Conservation (phyloP, 2,888 invertebrate genomes). For the Baronia brevicornis region DNA sequence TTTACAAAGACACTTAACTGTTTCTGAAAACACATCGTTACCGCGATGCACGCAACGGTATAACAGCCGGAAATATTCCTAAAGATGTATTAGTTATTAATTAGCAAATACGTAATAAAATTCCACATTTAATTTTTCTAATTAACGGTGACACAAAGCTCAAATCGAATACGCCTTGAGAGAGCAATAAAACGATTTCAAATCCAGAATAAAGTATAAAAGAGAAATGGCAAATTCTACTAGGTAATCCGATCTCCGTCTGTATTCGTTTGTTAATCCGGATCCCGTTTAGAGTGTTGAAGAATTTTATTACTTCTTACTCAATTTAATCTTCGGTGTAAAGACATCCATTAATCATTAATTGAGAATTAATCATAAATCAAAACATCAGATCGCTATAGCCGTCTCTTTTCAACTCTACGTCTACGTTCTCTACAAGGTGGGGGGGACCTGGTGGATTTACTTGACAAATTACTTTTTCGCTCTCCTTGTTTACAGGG, state of each 20-base stretch:
- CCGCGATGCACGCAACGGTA: too few relatives aligned
- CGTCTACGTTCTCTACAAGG: conserved; percentile 38
- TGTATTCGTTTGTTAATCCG: conserved; percentile 21
- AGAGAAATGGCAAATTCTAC: conserved; percentile 12
- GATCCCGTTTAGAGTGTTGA: conserved; percentile 20
- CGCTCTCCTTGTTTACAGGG: conserved; percentile 51
- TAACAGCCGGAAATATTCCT: too few relatives aligned
- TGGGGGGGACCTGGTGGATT: conserved; percentile 50
- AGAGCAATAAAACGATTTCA: too few relatives aligned
- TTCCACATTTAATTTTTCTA: too few relatives aligned
- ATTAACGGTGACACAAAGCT: too few relatives aligned
- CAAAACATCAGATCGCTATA: conserved; percentile 22
- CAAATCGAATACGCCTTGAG: too few relatives aligned
- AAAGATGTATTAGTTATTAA: too few relatives aligned
- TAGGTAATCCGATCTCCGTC: conserved; percentile 19
- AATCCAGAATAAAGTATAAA: conserved; percentile 14
- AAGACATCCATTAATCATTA: conserved; percentile 48
- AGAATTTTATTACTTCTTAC: conserved; percentile 28
- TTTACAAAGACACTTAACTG: too few relatives aligned
- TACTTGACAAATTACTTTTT: conserved; percentile 72
- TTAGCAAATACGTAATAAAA: too few relatives aligned
- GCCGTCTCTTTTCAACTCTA: conserved; percentile 27
- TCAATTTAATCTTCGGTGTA: conserved; percentile 36
- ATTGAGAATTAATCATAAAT: conserved; percentile 50
- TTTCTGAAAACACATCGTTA: too few relatives aligned